phyloP scores from a whole-genome alignment of 2,797 vertebrate species.

The Allobates femoralis region DNA sequence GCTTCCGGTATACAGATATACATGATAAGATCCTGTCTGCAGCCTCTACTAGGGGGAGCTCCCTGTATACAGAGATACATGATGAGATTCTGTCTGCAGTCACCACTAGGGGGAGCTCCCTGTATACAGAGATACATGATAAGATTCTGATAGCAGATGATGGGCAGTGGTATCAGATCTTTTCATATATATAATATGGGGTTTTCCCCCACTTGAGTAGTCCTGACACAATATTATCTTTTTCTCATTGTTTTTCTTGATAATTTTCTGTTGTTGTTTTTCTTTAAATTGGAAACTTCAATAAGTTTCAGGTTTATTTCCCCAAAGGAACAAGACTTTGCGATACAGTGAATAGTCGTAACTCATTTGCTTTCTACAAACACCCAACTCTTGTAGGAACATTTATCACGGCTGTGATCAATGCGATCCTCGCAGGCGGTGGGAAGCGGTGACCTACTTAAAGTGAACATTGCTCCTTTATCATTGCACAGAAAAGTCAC shows the following conservation, averaged over 20 bases:
- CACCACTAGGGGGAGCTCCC: too few relatives aligned
- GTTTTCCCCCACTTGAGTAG: slow-evolving; percentile 64
- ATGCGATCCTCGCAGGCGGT: slow-evolving; percentile 57
- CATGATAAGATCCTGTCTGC: too few relatives aligned
- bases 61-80: too few relatives aligned
- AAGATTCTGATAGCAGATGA: too few relatives aligned
- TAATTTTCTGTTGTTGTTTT: not conserved
- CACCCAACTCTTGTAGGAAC: slow-evolving; percentile 34
- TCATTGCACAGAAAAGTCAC: not conserved
- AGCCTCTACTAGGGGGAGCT: too few relatives aligned
- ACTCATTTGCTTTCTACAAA: slow-evolving; percentile 67
- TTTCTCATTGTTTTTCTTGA: slow-evolving; percentile 58
- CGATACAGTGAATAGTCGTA: slow-evolving; percentile 73
- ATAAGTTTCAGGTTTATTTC: slow-evolving; percentile 69
- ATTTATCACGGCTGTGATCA: slow-evolving; percentile 57
- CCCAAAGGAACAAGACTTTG: slow-evolving; percentile 67
- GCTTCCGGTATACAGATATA: too few relatives aligned
- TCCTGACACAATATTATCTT: slow-evolving; percentile 60
- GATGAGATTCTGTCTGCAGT: too few relatives aligned
- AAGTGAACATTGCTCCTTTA: not conserved
- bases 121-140: too few relatives aligned
- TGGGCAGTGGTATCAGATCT: too few relatives aligned
- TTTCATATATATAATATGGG: slow-evolving; percentile 1
- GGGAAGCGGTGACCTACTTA: slow-evolving; percentile 54
- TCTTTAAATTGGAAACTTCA: slow-evolving; percentile 67